Evolutionary conservation across 2,797 vertebrate species (phyloP), one percentile per base, ranked within the genome.

Genomic region (Cygnus olor): DNA sequence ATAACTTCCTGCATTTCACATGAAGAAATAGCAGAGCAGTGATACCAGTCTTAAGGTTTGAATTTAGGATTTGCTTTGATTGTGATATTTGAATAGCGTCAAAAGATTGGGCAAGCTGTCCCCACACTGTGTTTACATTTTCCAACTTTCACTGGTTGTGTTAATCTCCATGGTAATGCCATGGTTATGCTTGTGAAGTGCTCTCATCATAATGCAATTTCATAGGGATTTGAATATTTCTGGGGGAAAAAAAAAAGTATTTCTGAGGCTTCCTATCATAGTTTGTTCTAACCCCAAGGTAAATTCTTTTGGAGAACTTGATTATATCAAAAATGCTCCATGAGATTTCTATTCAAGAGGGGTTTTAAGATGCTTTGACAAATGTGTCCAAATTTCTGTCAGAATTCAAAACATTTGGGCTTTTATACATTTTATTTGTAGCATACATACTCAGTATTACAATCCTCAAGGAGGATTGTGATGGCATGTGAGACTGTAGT

Each of bases 121-220:
- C 71, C 69, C 76, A 70, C 58, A 44, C 58, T 63, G 30, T 64
- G 65, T 91, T 93, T 83, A 80, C 27, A 28, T 87, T 92, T 95
- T 82, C 57, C 81, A 89, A 8, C 57, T 61, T 80, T 74, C 44
- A 57, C 70, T 91, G 78, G 22, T 56, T 95, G 34, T 85, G 81
- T 74, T 94, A 78, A 96, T 95, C 84, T 95, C 81, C 91, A 89
- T 83, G 76, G 94, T 80, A 90, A 93, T 92, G 51, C 63, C 65
- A 49, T 76, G 77, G 88, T 89, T 95, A 87, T 94, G 73, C 54
- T 85, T 89, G 38, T 79, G 61, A 85, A 89, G 54, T 63, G 42
- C 51, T 85, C 53, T 92, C n/a, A 49, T 74, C 58, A 56, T 90
- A 92, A 82, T 72, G 88, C 45, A 74, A 2, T 90, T 95, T 92